These are phyloP conservation scores for Drosophila nebulosa DNA, from an alignment of 1,140 invertebrate species.

Conservation along the genomic window DNA sequence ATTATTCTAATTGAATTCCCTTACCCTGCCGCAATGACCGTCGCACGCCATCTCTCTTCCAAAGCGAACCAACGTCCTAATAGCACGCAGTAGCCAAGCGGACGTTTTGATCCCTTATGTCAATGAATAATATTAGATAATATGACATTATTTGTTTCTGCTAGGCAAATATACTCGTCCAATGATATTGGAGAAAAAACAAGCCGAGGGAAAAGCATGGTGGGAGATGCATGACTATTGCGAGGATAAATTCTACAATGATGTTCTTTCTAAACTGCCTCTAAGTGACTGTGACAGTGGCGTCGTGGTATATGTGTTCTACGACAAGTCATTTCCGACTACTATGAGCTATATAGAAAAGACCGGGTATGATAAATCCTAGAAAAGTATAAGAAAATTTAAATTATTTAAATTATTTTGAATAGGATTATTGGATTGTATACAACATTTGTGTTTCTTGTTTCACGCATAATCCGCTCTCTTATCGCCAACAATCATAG, in stretches of 20 bases:
- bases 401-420: not conserved
- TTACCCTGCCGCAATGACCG: not conserved
- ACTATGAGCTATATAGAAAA: constrained; percentile 94
- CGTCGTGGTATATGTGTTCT: constrained; percentile 92
- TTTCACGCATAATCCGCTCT: constrained; percentile 90
- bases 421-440: constrained; percentile 97
- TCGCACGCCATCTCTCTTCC: not conserved
- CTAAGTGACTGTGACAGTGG: constrained; percentile 84
- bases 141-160: not conserved
- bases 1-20: not conserved
- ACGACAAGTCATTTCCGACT: constrained; percentile 94
- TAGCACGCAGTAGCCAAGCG: too few species aligned
- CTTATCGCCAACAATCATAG: constrained; percentile 89
- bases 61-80: too few species aligned
- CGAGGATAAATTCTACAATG: constrained; percentile 80
- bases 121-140: too few species aligned
- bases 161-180: constrained; percentile 39
- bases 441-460: constrained; percentile 96
- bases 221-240: constrained; percentile 91
- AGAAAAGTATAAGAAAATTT: not conserved
- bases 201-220: constrained; percentile 84
- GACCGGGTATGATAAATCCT: constrained; percentile 88
- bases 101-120: too few species aligned
- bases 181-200: constrained; percentile 53
- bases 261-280: constrained; percentile 83